These are phyloP conservation scores for Phengaris alcon DNA, from an alignment of 2,888 invertebrate species.

Conservation along the genomic window DNA sequence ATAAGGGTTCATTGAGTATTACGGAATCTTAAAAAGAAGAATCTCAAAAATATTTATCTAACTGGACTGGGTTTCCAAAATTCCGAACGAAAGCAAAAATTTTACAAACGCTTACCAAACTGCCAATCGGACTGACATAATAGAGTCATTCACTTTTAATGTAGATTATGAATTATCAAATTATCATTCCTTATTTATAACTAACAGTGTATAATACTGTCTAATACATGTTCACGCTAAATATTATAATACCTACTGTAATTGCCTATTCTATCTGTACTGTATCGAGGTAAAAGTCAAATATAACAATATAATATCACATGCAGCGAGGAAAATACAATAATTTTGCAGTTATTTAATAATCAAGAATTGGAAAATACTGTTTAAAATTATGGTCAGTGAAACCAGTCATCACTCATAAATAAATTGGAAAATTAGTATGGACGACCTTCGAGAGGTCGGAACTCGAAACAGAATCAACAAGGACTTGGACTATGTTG, in stretches of 20 bases:
- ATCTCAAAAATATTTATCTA: no score
- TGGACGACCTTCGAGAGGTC: not conserved
- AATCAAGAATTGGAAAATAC: not conserved
- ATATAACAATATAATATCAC: not conserved
- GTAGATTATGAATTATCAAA: no score
- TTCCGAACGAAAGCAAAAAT: no score
- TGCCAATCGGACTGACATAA: no score
- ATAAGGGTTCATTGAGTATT: no score
- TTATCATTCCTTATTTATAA: no score
- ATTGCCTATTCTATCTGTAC: not conserved
- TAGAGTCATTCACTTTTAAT: no score
- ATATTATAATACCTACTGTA: not conserved
- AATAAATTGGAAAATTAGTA: not conserved
- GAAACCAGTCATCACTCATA: not conserved
- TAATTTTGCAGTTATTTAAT: not conserved
- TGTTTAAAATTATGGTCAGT: not conserved
- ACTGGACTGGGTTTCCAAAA: no score
- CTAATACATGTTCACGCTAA: no score
- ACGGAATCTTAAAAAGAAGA: no score
- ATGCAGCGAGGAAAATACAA: not conserved
- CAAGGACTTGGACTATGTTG: not conserved
- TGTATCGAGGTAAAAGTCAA: not conserved
- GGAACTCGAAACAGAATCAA: not conserved
- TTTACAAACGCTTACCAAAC: no score
- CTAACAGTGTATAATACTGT: no score